Evolutionary conservation across 1,140 invertebrate genomes (phyloP), one percentile per base, ranked within the genome.

Genomic region (Rhagoletis zephyria): DNA sequence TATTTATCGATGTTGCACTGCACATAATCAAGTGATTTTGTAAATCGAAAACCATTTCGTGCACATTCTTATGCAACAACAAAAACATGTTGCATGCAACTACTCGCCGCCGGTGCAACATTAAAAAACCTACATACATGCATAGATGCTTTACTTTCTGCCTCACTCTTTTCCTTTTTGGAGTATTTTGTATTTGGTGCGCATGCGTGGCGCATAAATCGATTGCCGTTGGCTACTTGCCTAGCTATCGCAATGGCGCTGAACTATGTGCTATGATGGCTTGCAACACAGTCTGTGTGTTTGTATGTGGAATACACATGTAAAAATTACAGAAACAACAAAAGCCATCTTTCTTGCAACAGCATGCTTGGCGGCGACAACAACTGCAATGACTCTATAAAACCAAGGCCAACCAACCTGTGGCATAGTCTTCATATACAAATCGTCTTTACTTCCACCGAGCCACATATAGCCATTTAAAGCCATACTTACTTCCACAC

Each of bases 11-110:
- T 64, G 14, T 87, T 85, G 81, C 81, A 30, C 30, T 56, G 74
- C 48, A 81, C 85, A 74, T 88, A 88, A 88, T 88, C 87, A 88
- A 88, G 85, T 88, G 85, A 88, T 88, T 88, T 88, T 88, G 85
- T 56, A 86, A 88, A 88, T 88, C 51, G 63, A 88, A 88, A 86
- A 85, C 30, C 56, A 60, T 45, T 87, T 87, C 16, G 51, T 87
- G 70, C 51, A 14, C 67, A 9, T 59, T 56, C 40, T 40, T 19
- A 67, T 4, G 10, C 74, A 81, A 56, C 74, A 56, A 81, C 16
- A 81, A 30, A 6, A 70, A 70, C 42, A 70, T 48, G 64, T 81
- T 56, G 12, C 74, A 30, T 81, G 74, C 45, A 19, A 81, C 48
- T 59, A 19, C 48, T 19, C 48, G 74, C n/a, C 48, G 12, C n/a